Evolutionary conservation across 2,888 invertebrate species (phyloP), one percentile per base, ranked within the genome.

Genomic region (Ochlodes sylvanus): DNA sequence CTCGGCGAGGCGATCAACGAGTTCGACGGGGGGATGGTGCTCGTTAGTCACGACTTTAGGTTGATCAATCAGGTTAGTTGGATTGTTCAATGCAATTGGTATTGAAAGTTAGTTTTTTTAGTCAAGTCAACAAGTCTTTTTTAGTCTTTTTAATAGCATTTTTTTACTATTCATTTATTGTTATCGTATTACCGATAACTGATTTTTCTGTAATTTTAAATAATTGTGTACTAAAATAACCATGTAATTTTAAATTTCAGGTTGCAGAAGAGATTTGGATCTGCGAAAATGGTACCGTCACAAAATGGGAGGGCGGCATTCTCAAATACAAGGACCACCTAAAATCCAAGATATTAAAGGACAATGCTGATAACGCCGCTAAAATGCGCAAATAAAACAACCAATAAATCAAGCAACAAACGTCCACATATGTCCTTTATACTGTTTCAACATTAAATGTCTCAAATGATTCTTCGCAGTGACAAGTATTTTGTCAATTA

Each of bases 261-360:
- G 99, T 99, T 41, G 99, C 99, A 10, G 97, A 99, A 87, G 98
- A 99, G 90, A 99, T 99, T 87, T 99, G 99, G 99, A 97, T 99
- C 55, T 99, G 99, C 88, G 99, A 99, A 88, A 97, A 99, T 73
- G 97, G 97, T 80, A 96, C 97, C 5, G 97, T 98, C 65, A 99
- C 98, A 32, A 99, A 99, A 90, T 99, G 99, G 99, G 96, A 98
- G 76, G 99, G 99, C 15, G 98, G 97, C 82, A 99, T 99, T 93
- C 95, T 98, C 80, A 95, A 96, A 71, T 99, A 99, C 94, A 99
- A 99, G 93, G 97, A 98, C 82, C 97, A 98, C 85, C 94, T 99
- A 74, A 98, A 98, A 84, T 95, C 95, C 69, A 97, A 97, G 89
- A 97, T 99, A 78, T 87, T 96, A 57, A 97, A 97, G 80, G 96